phyloP scores from a whole-genome alignment of 2,797 vertebrate species.

The Catamblyrhynchus diadema region DNA sequence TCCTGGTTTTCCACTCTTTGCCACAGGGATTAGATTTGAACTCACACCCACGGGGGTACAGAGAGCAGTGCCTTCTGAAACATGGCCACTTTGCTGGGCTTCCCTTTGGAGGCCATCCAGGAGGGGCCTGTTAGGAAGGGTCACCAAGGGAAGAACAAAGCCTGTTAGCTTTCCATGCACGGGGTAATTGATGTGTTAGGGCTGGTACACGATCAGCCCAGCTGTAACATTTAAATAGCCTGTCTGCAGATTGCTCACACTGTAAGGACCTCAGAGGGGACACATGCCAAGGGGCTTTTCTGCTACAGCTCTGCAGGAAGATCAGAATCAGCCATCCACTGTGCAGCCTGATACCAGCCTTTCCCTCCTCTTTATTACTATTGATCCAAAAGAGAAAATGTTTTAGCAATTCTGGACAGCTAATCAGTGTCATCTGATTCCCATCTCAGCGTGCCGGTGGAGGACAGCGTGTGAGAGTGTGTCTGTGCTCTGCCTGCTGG shows the following conservation, averaged over 20 bases:
- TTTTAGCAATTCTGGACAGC: slow-evolving; percentile 32
- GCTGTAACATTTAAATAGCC: not conserved
- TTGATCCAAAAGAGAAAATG: slow-evolving; percentile 53
- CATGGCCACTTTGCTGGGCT: not conserved
- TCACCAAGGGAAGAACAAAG: not conserved
- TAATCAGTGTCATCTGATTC: not conserved
- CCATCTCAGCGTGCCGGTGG: rapidly evolving
- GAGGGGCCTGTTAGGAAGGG: not conserved
- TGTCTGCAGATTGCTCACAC: not conserved
- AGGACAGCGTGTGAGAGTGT: not conserved
- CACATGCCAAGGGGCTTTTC: not conserved
- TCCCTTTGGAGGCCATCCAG: not conserved
- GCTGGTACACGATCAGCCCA: not conserved
- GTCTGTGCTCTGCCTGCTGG: slow-evolving; percentile 20
- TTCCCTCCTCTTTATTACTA: slow-evolving; percentile 10
- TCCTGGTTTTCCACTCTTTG: not conserved
- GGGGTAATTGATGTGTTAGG: not conserved
- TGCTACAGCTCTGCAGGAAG: not conserved
- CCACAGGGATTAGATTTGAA: not conserved
- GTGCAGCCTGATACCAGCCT: not conserved
- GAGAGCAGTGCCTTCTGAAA: not conserved
- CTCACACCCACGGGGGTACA: rapidly evolving
- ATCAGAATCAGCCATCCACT: not conserved
- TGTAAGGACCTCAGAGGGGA: not conserved
- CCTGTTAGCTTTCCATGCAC: not conserved